Evolutionary conservation across 2,113 vertebrate genomes (phyloP), one percentile per base, ranked within the genome.

Genomic region (Motacilla alba): DNA sequence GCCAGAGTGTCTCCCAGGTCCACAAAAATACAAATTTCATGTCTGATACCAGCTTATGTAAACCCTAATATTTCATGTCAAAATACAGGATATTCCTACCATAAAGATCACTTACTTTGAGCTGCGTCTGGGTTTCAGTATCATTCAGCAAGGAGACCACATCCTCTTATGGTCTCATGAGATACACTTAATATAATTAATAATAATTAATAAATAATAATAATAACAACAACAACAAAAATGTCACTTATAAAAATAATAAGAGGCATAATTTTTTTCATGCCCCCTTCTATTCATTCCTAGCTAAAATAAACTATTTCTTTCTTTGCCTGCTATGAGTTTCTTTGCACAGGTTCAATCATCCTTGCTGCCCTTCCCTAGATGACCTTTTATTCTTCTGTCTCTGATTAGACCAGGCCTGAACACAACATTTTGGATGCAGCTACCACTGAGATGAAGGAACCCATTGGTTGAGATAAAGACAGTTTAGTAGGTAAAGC

Each of bases 141-240:
- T 27, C 26, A n/a, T 46, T 59, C 84, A 80, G 4, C 18, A 72
- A 83, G 23, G 20, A 76, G 19, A 23, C 10, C 11, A 31, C 56
- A 47, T 22, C 0, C 0, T 24, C 10, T 80, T 33, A 55, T 11
- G 1, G 0, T 53, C 37, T 67, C 35, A 27, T 31, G 26, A 79
- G 33, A 39, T 37, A 47, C 4, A 35, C 16, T 13, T 46, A 76
- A 68, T 13, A 2, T 41, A 31, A 44, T 21, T 9, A 18, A 30
- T 31, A 46, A 37, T 24, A 47, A 26, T 15, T 15, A 27, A 50
- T 6, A 15, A 59, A 37, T 14, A 63, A 27, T 9, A 31, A 27
- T 44, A 72, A 31, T 43, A 41, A 46, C 7, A 18, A 37, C 46
- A 46, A 31, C 19, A 46, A 16, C 6, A 68, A 13, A 39, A 47